These are phyloP conservation scores for Aethina tumida DNA, from an alignment of 1,140 invertebrate genomes.

Conservation along the genomic window DNA sequence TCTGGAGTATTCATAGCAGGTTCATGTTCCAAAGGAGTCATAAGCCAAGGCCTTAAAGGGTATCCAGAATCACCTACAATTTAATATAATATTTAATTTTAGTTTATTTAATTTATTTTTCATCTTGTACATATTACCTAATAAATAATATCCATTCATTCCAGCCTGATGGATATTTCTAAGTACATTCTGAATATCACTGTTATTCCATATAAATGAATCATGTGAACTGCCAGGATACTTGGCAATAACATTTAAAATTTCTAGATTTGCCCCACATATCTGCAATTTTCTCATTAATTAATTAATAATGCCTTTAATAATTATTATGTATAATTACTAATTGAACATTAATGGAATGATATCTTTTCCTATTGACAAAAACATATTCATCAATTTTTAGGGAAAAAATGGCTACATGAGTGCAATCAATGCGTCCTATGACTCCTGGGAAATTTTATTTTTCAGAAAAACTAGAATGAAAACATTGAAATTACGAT, in stretches of 20 bases:
- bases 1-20: slow-evolving; percentile 18
- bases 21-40: slow-evolving; percentile 30
- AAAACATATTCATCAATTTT: slow-evolving; percentile 23
- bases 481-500: no score
- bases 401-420: slow-evolving; percentile 27
- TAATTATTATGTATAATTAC: slow-evolving; percentile 12
- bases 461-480: slow-evolving; percentile 15
- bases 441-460: slow-evolving; percentile 20
- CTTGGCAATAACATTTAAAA: slow-evolving; percentile 23
- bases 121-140: slow-evolving; percentile 21
- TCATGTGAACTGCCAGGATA: slow-evolving; percentile 27
- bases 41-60: slow-evolving; percentile 31
- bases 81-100: slow-evolving; percentile 3
- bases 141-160: slow-evolving; percentile 14
- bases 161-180: slow-evolving; percentile 5
- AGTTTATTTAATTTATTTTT: slow-evolving; percentile 7
- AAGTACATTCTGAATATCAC: slow-evolving; percentile 10
- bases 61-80: slow-evolving; percentile 34
- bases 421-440: slow-evolving; percentile 28
- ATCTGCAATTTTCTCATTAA: slow-evolving; percentile 16
- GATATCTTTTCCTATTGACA: slow-evolving; percentile 30
- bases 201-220: slow-evolving; percentile 26
- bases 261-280: slow-evolving; percentile 22
- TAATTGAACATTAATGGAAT: slow-evolving; percentile 30
- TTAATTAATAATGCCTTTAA: slow-evolving; percentile 2